A percentile compares a stretch with the other conserved stretches of the same genome.
Conservation (phyloP, 92 coral and sea anemone species). For the Blastomussa wellsi region DNA sequence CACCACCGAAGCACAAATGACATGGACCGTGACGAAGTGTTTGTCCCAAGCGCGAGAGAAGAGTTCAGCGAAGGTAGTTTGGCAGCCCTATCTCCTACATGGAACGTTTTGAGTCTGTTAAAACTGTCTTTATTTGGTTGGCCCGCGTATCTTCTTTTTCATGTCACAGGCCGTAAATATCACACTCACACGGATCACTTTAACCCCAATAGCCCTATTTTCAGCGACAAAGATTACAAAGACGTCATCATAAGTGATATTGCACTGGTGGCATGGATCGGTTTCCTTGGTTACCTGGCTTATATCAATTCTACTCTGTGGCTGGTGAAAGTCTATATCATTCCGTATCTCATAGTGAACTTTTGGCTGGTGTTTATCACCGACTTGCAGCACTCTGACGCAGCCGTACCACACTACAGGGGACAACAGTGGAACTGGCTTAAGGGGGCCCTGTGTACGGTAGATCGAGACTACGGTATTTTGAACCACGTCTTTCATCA, state of each 20-base stretch:
- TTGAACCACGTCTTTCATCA: slow-evolving; percentile 67
- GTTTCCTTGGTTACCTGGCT: slow-evolving; percentile 53
- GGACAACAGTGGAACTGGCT: slow-evolving; percentile 68
- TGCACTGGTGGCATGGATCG: slow-evolving; percentile 60
- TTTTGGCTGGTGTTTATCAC: slow-evolving; percentile 69
- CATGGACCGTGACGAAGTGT: slow-evolving; percentile 65
- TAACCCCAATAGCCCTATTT: slow-evolving; percentile 64
- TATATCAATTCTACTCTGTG: slow-evolving; percentile 40
- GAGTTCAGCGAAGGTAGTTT: slow-evolving; percentile 17
- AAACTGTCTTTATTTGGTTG: slow-evolving; percentile 46
- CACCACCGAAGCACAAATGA: slow-evolving; percentile 69
- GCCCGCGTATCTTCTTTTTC: slow-evolving; percentile 55
- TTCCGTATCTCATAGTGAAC: slow-evolving; percentile 65
- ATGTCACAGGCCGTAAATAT: slow-evolving; percentile 55
- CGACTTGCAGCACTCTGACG: slow-evolving; percentile 68
- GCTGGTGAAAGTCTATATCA: slow-evolving; percentile 55
- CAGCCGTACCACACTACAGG: slow-evolving; percentile 59
- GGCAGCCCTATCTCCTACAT: slow-evolving; percentile 5
- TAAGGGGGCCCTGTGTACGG: slow-evolving; percentile 68
- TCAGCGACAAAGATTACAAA: slow-evolving; percentile 48
- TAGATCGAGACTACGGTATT: slow-evolving; percentile 65
- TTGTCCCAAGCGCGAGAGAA: slow-evolving; percentile 53
- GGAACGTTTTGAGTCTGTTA: slow-evolving; percentile 24
- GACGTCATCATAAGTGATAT: slow-evolving; percentile 62
- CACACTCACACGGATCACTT: slow-evolving; percentile 69